Evolutionary conservation across 2,888 invertebrate genomes (phyloP), one percentile per base, ranked within the genome.

Genomic region (Corythucha ciliata): DNA sequence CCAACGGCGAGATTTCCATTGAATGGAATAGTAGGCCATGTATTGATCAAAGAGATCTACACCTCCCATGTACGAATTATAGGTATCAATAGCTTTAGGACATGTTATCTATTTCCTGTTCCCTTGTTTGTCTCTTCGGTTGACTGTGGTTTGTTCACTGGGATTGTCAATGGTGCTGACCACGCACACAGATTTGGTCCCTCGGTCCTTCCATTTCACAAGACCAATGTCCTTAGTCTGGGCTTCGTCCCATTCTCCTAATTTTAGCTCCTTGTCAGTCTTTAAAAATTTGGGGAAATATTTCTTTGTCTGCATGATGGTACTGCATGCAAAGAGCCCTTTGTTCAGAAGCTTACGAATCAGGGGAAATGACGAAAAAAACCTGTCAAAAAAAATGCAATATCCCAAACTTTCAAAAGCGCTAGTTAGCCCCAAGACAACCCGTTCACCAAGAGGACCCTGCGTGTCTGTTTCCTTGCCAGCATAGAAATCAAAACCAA

Each of bases 1-100:
- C 63, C 64, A 65, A 59, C 65, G 63, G 34, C 60, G 60, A 44
- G 59, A 59, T 53, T 64, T 63, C 57, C 59, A 61, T 39, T 57
- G 44, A 27, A 63, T 58, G 44, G 29, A 55, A 44, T 64, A 63
- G 14, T 50, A 49, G 16, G 60, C 58, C 55, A 61, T 58, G 12
- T 57, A 52, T 54, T 62, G 62, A 50, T 65, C 63, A 48, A 63
- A 62, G 26, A 54, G 53, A 52, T 65, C 63, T 18, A 64, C 62
- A 12, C 58, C 63, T 21, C 63, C 63, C 63, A 64, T 64, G 42
- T 58, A 59, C 47, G 54, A 55, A 51, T 63, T 65, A 49, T 64
- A 66, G 49, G 62, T 60, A 39, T 49, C 55, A 37, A 62, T 59
- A 21, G 59, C 32, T 48, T 55, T 25, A 42, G 63, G 61, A 56